Conservation (phyloP, 2,797 vertebrate genomes). For the Eremophila alpestris region DNA sequence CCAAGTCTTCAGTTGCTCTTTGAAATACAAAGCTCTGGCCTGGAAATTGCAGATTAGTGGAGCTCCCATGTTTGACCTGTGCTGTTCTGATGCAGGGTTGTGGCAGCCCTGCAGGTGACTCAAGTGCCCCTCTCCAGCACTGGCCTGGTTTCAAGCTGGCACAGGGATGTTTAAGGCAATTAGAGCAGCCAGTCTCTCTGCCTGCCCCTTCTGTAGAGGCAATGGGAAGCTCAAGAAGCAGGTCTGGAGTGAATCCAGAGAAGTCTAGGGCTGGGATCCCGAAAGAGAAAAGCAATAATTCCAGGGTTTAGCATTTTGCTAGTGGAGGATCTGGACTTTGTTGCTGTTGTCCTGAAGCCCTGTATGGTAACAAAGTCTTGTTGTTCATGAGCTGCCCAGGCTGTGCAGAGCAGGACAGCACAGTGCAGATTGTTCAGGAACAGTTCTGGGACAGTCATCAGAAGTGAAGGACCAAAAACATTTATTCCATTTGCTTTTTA, state of each 20-base stretch:
- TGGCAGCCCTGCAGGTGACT: neutral
- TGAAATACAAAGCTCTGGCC: neutral
- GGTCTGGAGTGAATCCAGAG: neutral
- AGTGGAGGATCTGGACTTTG: neutral
- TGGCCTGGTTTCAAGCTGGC: neutral
- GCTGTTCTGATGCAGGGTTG: neutral
- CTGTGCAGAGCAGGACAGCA: neutral
- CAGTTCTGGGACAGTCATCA: neutral
- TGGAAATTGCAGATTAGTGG: neutral
- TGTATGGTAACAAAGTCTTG: neutral
- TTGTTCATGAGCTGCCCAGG: neutral
- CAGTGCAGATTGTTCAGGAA: neutral
- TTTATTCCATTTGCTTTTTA: neutral
- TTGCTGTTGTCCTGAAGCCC: neutral
- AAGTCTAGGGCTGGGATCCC: neutral
- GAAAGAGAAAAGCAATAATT: neutral
- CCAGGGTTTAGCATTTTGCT: neutral
- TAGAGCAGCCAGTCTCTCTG: neutral
- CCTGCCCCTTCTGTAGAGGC: neutral
- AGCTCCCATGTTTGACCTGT: neutral
- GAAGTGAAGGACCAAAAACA: fast-evolving
- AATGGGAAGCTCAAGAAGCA: neutral
- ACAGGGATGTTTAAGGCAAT: neutral
- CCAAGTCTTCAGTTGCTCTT: neutral
- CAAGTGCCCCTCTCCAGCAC: neutral